phyloP scores from a whole-genome alignment of 2,113 vertebrate genomes.

The Apaloderma vittatum region DNA sequence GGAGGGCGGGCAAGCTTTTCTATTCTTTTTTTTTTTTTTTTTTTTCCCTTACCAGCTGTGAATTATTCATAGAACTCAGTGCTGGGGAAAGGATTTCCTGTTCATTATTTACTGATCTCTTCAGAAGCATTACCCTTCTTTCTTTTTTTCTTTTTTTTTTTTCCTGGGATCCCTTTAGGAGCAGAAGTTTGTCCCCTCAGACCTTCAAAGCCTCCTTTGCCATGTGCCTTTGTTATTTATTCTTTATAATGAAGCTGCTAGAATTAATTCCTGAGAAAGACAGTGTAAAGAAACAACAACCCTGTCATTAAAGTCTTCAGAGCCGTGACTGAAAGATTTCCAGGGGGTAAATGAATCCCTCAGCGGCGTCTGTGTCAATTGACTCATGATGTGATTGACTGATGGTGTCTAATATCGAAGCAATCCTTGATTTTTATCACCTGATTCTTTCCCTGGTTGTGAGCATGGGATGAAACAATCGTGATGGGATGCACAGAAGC shows the following conservation, averaged over 20 bases:
- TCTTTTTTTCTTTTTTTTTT: neutral
- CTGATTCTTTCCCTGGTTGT: neutral
- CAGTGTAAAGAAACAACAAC: constrained; percentile 19
- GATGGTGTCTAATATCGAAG: neutral
- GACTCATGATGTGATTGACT: neutral
- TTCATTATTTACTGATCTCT: constrained; percentile 22
- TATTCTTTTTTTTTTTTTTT: neutral
- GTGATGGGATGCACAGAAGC: neutral
- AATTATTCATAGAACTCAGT: constrained; percentile 2
- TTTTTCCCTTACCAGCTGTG: neutral
- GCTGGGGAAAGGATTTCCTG: neutral
- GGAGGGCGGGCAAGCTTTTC: neutral
- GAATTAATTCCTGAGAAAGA: constrained; percentile 22
- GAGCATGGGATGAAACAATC: neutral
- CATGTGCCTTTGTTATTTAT: constrained; percentile 6
- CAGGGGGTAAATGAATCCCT: neutral
- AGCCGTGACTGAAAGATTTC: constrained; percentile 17
- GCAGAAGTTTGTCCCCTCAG: neutral
- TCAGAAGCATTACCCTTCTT: neutral
- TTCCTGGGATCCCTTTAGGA: neutral
- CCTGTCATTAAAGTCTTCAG: neutral
- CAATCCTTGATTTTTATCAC: neutral
- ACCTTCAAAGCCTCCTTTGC: constrained; percentile 3
- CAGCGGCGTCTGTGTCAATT: neutral
- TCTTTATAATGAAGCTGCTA: constrained; percentile 29